Base-by-base conservation (phyloP, 2,888 invertebrate genomes). In the Plebejus anna region DNA sequence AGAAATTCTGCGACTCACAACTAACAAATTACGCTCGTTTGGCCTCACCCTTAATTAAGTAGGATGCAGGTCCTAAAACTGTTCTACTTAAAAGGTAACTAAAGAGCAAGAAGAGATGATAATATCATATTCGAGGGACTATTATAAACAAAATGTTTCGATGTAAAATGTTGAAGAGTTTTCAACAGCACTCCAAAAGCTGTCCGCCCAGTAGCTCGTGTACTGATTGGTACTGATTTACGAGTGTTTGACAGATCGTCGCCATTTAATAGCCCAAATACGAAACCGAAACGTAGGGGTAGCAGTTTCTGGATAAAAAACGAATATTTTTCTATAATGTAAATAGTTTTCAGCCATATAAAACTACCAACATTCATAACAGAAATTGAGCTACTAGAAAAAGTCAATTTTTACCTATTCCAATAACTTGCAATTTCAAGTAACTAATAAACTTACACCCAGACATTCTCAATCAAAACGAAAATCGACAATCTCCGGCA, bases 401-500 rank as follows among this genome's bases (percentile, higher is more conserved):
- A 51, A 13, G 51, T 11, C 13, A 13, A 13, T 55, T 51, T 51
- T 16, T 55, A 4, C 4, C 4, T 4, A 0, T 55, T 55, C 55
- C 16, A 16, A 4, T 16, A 55, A 16, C 16, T 55, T 4, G 16
- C 55, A 55, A 13, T 55, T 55, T 55, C 7, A 42, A 28, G 13
- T 32, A 2, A 66, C 13, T 36, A 66, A 66, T 32, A 4, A 66
- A 36, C 66, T 66, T 32, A 13, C 13, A 16, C 66, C 32, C 13
- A 28, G 61, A 61, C 11, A 61, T 28, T 28, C 28, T 32, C 66
- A 66, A 66, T 66, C 66, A 66, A 66, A 32, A 66, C 32, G 66
- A 66, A 66, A 66, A 66, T 66, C 32, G 66, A 66, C 66, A 32
- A 66, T 66, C 4, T 66, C 66, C 66, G 66, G 66, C 32, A 28